Evolutionary conservation across 2,888 invertebrate genomes (phyloP).

Genomic region (Heliconius sara): DNA sequence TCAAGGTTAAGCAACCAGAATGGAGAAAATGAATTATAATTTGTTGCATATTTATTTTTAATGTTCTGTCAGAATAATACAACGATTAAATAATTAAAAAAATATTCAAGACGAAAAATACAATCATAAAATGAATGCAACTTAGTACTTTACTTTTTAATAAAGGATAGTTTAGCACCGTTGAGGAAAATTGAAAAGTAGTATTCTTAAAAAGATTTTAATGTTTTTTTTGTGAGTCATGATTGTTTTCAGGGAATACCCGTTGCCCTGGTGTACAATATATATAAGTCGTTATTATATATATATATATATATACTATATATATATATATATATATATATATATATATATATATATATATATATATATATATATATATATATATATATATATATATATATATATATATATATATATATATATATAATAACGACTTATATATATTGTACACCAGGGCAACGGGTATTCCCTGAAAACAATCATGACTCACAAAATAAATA

Average conservation of each 20-base stretch:
- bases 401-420: too few relatives aligned
- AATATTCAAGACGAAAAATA: too few relatives aligned
- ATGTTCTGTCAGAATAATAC: too few relatives aligned
- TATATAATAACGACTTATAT: neutral
- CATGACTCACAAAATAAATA: slow-evolving; percentile 5
- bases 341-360: too few relatives aligned
- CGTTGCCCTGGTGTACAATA: neutral
- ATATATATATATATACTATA: neutral
- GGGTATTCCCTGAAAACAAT: neutral
- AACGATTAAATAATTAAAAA: too few relatives aligned
- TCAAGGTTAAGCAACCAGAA: neutral
- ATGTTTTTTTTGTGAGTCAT: neutral
- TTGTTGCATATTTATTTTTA: neutral
- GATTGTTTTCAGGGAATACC: neutral
- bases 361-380: too few relatives aligned
- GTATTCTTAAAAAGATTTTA: neutral
- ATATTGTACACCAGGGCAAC: neutral
- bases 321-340: neutral
- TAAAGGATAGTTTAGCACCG: neutral
- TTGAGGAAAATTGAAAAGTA: neutral
- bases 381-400: too few relatives aligned
- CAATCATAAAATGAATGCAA: too few relatives aligned
- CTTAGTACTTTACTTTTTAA: neutral
- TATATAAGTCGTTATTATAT: neutral
- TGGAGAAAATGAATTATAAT: neutral